Percentiles rank a stretch among this genome's conserved stretches.
Conservation (phyloP, 2,888 invertebrate genomes). For the Adelognathus sp. region DNA sequence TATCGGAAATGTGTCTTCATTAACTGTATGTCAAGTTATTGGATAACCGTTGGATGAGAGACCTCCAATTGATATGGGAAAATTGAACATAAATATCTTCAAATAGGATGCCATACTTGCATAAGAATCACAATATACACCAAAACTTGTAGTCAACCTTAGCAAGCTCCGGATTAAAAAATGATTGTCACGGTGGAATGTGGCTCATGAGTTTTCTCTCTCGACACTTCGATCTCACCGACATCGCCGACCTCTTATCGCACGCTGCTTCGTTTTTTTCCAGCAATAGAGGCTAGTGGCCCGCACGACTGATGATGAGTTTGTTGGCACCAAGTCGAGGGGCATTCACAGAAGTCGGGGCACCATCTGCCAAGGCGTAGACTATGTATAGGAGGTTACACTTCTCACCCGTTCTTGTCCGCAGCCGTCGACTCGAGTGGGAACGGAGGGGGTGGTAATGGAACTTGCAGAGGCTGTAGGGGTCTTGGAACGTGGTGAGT, state of each 20-base stretch:
- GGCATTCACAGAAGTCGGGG: constrained; percentile 46
- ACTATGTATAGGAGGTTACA: neutral
- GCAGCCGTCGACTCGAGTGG: constrained; percentile 52
- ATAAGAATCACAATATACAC: neutral
- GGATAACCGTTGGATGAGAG: no score
- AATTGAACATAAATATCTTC: neutral
- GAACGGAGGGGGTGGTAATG: constrained; percentile 63
- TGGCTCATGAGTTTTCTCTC: neutral
- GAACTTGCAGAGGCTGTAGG: constrained; percentile 59
- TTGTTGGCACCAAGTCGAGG: constrained; percentile 39
- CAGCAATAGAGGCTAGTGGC: neutral
- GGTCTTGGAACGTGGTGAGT: constrained; percentile 45
- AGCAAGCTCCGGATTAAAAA: neutral
- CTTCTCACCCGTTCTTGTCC: constrained; percentile 29
- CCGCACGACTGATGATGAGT: constrained; percentile 17
- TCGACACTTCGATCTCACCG: constrained; percentile 2
- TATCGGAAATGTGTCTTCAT: no score
- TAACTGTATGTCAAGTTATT: constrained; percentile 37
- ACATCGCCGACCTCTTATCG: neutral
- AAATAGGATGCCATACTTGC: neutral
- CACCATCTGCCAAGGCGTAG: constrained; percentile 58
- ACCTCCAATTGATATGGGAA: constrained; percentile 10
- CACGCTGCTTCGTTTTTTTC: neutral
- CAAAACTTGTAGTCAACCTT: neutral
- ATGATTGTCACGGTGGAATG: neutral